phyloP scores from a whole-genome alignment of 1,140 invertebrate species.

The Ruditapes philippinarum region DNA sequence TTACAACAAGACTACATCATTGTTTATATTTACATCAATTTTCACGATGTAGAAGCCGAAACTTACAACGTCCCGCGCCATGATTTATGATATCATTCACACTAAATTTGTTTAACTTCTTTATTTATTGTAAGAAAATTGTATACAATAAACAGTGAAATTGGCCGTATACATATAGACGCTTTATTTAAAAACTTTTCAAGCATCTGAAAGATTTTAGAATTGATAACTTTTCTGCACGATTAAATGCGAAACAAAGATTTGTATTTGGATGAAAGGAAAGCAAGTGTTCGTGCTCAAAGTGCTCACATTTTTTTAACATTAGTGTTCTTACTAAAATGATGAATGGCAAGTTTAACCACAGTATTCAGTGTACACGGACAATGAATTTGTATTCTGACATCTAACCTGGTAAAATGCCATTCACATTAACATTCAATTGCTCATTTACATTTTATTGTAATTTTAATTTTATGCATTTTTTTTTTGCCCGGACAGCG shows the following conservation, averaged over 20 bases:
- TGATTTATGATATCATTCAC: constrained; percentile 7
- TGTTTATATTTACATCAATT: not conserved
- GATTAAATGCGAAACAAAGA: not conserved
- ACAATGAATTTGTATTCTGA: constrained; percentile 24
- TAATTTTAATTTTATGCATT: not conserved
- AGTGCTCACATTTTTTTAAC: not conserved
- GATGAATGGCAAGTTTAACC: constrained; percentile 1
- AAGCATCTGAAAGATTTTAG: constrained; percentile 13
- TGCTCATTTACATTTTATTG: not conserved
- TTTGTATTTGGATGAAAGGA: not conserved
- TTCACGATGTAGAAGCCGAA: not conserved
- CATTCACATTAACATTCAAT: not conserved
- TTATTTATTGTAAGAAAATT: constrained; percentile 35
- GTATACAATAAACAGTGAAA: constrained; percentile 13
- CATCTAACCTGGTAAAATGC: constrained; percentile 18
- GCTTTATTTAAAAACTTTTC: not conserved
- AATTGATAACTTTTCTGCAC: constrained; percentile 11
- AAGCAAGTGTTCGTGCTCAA: not conserved
- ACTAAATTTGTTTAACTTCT: constrained; percentile 4
- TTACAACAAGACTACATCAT: not conserved
- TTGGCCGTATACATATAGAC: constrained; percentile 14
- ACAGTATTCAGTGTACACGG: not conserved
- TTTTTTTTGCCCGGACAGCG: not conserved
- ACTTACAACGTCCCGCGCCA: not conserved
- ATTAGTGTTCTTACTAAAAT: not conserved